Evolutionary conservation across 2,888 invertebrate genomes (phyloP), one percentile per base, ranked within the genome.

Genomic region (Gymnoscelis rufifasciata): DNA sequence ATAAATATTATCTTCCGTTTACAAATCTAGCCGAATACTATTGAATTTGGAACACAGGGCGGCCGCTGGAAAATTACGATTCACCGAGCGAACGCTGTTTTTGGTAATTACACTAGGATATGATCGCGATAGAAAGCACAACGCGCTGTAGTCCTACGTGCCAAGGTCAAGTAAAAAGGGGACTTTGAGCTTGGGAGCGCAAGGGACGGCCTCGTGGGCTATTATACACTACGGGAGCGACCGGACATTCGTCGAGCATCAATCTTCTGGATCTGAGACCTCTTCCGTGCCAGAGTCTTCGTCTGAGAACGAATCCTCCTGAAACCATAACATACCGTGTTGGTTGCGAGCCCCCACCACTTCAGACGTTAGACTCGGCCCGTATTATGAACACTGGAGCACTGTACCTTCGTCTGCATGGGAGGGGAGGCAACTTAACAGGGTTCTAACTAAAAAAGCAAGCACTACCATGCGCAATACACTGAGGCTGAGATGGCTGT

Each of bases 271-370:
- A 63, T 86, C 87, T 24, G 88, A 86, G 46, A 87, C 78, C 68
- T 87, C 88, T 70, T 87, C 88, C 43, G 86, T 86, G 60, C 86
- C 87, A 36, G 88, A 84, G 66, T 86, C 86, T 68, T 86, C 87
- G 65, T 83, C 86, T 47, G 83, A 83, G 69, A 81, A 87, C 65
- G 86, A 84, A 77, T 87, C 87, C 87, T 88, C 88, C 88, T 88
- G 88, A 78, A 87, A 88, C 59, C 78, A 87, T 83, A 87, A 68
- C 74, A 67, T 38, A 74, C 71, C 73, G 76, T 75, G 71, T 67
- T 78, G 79, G 76, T 77, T 63, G 71, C 68, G 68, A 58, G 61
- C 71, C 61, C 61, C 61, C 63, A 42, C 59, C 65, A 67, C 72
- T 45, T 31, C 76, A 83, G 80, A 83, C 78, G 77, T 59, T 40